Conservation (phyloP, 2,888 invertebrate genomes). For the Polyommatus icarus region DNA sequence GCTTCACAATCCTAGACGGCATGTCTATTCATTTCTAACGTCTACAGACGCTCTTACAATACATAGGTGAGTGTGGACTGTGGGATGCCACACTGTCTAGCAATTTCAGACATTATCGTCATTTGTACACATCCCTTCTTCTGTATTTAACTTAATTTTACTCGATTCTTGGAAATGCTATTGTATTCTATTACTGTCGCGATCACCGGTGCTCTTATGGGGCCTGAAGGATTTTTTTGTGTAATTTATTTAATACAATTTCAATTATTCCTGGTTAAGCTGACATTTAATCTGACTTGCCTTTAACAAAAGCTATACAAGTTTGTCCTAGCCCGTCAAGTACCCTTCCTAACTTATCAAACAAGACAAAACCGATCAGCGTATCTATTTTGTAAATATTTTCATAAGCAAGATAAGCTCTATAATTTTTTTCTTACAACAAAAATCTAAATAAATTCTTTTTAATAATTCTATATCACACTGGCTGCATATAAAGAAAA, state of each 20-base stretch:
- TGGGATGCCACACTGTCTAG: slow-evolving; percentile 14
- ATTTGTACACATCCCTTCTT: slow-evolving; percentile 13
- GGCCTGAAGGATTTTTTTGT: too few species aligned
- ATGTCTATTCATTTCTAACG: not conserved
- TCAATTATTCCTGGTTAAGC: too few species aligned
- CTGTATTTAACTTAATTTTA: not conserved
- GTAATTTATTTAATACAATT: too few species aligned
- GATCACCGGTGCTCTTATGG: too few species aligned
- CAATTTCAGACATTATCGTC: slow-evolving; percentile 10
- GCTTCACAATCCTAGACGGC: not conserved
- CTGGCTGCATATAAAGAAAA: not conserved
- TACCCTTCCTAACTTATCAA: too few species aligned
- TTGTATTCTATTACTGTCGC: too few species aligned
- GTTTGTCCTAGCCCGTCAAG: too few species aligned
- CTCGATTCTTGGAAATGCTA: too few species aligned
- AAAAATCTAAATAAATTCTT: not conserved
- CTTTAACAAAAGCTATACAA: not conserved
- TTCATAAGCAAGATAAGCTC: too few species aligned
- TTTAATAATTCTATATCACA: not conserved
- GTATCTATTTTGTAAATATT: too few species aligned
- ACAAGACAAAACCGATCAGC: too few species aligned
- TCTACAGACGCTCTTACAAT: not conserved
- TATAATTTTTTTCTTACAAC: not conserved
- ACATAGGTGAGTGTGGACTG: not conserved
- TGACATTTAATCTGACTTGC: not conserved